A percentile compares a stretch with the other conserved stretches of the same genome.
Evolutionary conservation across 2,797 vertebrate genomes (phyloP).

Genomic region (Cynopterus sphinx): DNA sequence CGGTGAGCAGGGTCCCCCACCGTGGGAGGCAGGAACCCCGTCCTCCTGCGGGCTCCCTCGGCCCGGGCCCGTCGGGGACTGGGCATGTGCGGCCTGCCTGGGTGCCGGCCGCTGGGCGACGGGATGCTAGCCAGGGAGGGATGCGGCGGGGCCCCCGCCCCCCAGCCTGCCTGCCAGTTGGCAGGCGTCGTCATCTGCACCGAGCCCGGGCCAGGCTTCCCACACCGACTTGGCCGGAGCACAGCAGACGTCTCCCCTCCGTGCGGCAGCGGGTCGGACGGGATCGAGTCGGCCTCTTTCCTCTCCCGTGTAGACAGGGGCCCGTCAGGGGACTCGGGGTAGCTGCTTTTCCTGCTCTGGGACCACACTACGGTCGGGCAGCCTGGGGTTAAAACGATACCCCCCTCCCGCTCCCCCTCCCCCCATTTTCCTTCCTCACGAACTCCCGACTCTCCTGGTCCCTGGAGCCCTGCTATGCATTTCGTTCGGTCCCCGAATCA

Average conservation of each 20-base stretch:
- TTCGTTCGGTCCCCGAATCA: neutral
- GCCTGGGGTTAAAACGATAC: neutral
- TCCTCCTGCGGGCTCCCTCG: neutral
- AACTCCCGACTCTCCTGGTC: neutral
- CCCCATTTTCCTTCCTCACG: neutral
- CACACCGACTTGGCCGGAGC: slow-evolving; percentile 70
- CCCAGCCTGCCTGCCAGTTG: slow-evolving; percentile 18
- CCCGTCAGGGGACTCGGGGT: accelerated
- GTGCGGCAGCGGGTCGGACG: slow-evolving; percentile 61
- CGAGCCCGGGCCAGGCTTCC: neutral
- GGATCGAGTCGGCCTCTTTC: slow-evolving; percentile 47
- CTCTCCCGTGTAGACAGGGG: slow-evolving; percentile 44
- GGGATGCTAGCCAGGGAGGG: neutral
- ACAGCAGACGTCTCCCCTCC: slow-evolving; percentile 77
- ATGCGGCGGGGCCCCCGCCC: neutral
- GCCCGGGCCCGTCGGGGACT: neutral
- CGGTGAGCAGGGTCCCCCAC: neutral
- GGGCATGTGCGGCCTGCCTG: slow-evolving; percentile 10
- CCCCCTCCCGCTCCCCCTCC: too few relatives aligned
- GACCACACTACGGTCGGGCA: neutral
- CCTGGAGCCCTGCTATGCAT: neutral
- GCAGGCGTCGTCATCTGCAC: neutral
- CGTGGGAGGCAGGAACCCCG: neutral
- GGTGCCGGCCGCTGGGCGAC: neutral
- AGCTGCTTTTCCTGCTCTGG: neutral